phyloP scores from a whole-genome alignment of 2,888 invertebrate species.

The Dryobotodes eremita region DNA sequence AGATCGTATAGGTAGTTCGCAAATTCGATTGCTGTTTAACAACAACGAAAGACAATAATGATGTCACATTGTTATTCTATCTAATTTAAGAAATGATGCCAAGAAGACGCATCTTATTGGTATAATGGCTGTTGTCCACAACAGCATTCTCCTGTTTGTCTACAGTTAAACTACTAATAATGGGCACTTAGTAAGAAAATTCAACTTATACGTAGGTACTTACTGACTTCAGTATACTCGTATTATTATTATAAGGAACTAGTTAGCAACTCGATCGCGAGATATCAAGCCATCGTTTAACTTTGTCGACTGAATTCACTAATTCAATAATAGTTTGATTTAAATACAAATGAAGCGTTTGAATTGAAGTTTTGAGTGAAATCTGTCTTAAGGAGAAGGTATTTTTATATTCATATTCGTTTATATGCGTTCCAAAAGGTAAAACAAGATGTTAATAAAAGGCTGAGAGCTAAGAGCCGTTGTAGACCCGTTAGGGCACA shows the following conservation, averaged over 20 bases:
- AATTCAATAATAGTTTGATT: constrained; percentile 45
- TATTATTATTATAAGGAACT: not conserved
- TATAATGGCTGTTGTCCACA: too few relatives aligned
- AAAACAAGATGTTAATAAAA: too few relatives aligned
- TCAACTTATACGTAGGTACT: not conserved
- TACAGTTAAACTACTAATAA: not conserved
- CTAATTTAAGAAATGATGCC: not conserved
- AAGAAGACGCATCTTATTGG: not conserved
- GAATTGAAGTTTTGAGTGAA: constrained; percentile 2
- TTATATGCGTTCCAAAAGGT: too few relatives aligned
- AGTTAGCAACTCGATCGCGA: constrained; percentile 29
- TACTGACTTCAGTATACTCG: not conserved
- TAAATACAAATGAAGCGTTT: constrained; percentile 10
- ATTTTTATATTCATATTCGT: not conserved
- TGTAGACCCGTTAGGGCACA: too few relatives aligned
- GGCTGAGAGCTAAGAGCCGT: too few relatives aligned
- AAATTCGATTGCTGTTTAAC: not conserved
- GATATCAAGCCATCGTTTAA: constrained; percentile 34
- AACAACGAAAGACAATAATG: not conserved
- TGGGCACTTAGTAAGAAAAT: not conserved
- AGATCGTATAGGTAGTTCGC: not conserved
- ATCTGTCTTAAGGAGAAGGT: not conserved
- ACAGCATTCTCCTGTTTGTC: not conserved
- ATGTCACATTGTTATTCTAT: not conserved
- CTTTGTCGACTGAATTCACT: constrained; percentile 25